A percentile compares a stretch with the other conserved stretches of the same genome.
These are phyloP conservation scores for Rhyacophila evoluta DNA, from an alignment of 2,888 invertebrate genomes.

Conservation along the genomic window DNA sequence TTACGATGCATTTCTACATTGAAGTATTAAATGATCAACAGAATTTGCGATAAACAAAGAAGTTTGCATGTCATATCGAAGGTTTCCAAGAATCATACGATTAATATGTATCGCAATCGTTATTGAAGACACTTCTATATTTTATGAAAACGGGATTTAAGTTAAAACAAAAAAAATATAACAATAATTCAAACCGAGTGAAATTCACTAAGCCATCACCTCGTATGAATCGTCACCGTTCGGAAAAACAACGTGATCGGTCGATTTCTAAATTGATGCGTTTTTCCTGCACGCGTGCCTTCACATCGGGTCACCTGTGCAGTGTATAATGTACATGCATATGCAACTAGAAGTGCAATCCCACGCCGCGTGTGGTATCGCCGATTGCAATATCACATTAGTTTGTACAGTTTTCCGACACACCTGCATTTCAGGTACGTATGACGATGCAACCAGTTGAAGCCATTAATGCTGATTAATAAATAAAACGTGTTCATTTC, in stretches of 20 bases:
- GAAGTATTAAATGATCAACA: no score
- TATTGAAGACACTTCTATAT: no score
- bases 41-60: no score
- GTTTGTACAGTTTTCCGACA: neutral
- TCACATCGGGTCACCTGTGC: neutral
- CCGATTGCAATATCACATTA: neutral
- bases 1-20: no score
- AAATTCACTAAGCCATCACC: neutral
- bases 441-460: neutral
- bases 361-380: neutral
- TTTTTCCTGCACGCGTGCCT: conserved; percentile 15
- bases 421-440: neutral
- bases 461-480: neutral
- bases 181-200: no score
- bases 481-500: no score
- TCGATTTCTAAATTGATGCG: neutral
- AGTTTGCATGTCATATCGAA: no score
- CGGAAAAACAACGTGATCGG: conserved; percentile 1
- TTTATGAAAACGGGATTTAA: no score
- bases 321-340: neutral
- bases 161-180: no score
- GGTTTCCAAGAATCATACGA: no score
- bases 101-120: no score
- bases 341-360: neutral
- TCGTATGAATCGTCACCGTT: no score